Evolutionary conservation across 2,113 vertebrate genomes (phyloP), one percentile per base, ranked within the genome.

Genomic region (Lepus europaeus): DNA sequence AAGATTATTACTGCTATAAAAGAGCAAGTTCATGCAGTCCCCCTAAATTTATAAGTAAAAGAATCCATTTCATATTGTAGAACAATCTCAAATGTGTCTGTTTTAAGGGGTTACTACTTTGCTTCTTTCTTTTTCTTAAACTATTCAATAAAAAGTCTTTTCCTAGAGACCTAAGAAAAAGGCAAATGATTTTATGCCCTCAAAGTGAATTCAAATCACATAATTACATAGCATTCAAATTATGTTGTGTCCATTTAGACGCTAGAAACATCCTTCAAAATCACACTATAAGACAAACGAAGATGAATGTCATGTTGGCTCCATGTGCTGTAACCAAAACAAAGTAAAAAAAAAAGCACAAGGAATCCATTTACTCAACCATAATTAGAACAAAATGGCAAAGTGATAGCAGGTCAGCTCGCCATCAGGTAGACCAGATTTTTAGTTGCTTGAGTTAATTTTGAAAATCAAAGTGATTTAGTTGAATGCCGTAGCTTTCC

Each of bases 141-240:
- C 91, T 16, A 94, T 31, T 84, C 81, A 95, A 80, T 76, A 72
- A 93, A 93, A 73, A 33, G n/a, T 59, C 23, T 83, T 78, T 70
- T 39, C 23, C 23, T 31, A 91, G 53, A 82, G 64, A 69, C 22
- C 9, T 56, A 87, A 78, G 66, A 61, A 83, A 73, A 92, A 81
- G 53, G 9, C 72, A 87, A 93, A 89, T 25, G 0, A 74, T 49
- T 87, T 92, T 63, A 73, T 81, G 39, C 66, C 12, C 23, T 91
- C 9, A 64, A 29, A 14, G 61, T 89, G 45, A 96, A 76, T 27
- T 66, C 31, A 45, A 66, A 63, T 22, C 27, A 84, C 6, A 13
- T 39, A 70, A 83, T 84, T 88, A 31, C n/a, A 39, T 74, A 82
- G 9, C 12, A 1, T 45, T 78, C 9, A 11, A 10, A 16, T 89